Conservation (phyloP, 1,140 invertebrate species). For the Drosophila kurseongensis region DNA sequence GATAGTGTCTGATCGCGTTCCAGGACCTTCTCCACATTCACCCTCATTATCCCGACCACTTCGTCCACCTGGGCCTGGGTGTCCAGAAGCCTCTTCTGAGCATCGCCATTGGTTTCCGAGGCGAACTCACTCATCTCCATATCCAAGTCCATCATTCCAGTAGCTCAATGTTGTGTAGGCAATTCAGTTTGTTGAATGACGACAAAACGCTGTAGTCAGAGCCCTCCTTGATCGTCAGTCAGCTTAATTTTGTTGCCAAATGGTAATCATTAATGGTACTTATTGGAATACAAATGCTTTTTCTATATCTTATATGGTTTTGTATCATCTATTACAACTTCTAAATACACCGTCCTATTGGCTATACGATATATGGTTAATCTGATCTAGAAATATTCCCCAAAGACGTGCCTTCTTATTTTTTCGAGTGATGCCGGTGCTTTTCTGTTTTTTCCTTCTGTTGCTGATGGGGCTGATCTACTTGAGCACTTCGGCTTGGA, state of each 20-base stretch:
- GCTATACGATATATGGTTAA: too few relatives aligned
- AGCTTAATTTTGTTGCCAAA: too few relatives aligned
- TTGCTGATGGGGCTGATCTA: slow-evolving; percentile 31
- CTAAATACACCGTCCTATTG: too few relatives aligned
- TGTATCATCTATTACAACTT: too few relatives aligned
- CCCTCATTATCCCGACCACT: slow-evolving; percentile 98
- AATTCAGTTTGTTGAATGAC: not conserved
- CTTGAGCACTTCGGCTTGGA: slow-evolving; percentile 35
- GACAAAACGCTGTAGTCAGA: too few relatives aligned
- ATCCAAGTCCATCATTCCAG: not conserved
- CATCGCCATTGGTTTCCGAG: slow-evolving; percentile 35
- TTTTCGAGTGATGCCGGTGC: slow-evolving; percentile 1
- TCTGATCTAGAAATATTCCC: too few relatives aligned
- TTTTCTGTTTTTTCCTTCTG: slow-evolving; percentile 8
- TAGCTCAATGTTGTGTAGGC: not conserved
- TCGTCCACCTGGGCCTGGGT: slow-evolving; percentile 98
- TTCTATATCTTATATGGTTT: too few relatives aligned
- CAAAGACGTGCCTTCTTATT: not conserved
- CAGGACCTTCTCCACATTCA: slow-evolving; percentile 99
- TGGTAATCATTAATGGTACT: too few relatives aligned
- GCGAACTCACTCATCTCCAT: not conserved
- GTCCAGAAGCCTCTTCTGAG: slow-evolving; percentile 94
- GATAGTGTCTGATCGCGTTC: slow-evolving; percentile 99
- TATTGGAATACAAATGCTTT: too few relatives aligned
- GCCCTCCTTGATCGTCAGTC: too few relatives aligned